These are phyloP conservation scores for Tringa solitaria DNA, from an alignment of 2,113 vertebrate species.

Conservation along the genomic window DNA sequence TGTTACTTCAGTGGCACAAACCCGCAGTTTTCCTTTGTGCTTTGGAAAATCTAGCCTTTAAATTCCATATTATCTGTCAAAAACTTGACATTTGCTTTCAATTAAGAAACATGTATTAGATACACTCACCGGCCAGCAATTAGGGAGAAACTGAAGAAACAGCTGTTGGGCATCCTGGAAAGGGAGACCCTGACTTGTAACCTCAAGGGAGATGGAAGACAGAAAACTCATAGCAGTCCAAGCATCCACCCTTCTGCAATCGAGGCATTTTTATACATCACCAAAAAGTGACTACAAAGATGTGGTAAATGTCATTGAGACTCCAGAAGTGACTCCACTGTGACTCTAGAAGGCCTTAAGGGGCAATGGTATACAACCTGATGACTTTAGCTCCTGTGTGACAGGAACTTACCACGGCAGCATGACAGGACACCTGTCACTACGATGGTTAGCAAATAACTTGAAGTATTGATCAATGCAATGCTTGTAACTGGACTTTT, in stretches of 20 bases:
- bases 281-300: not conserved
- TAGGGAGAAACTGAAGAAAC: not conserved
- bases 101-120: not conserved
- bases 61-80: not conserved
- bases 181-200: not conserved
- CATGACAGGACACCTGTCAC: not conserved
- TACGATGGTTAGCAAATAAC: not conserved
- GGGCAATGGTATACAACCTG: not conserved
- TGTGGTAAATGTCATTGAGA: not conserved
- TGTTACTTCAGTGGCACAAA: not conserved
- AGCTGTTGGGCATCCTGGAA: not conserved
- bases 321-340: not conserved
- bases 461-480: not conserved
- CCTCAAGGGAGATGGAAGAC: not conserved
- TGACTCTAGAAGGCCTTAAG: not conserved
- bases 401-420: not conserved
- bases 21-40: not conserved
- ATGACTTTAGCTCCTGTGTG: not conserved
- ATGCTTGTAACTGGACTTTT: not conserved
- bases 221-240: not conserved
- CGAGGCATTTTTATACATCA: not conserved
- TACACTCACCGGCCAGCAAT: not conserved
- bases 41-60: not conserved
- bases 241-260: not conserved
- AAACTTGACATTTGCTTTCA: not conserved